phyloP scores from a whole-genome alignment of 2,888 invertebrate species.

The Hydrotaea diabolus region DNA sequence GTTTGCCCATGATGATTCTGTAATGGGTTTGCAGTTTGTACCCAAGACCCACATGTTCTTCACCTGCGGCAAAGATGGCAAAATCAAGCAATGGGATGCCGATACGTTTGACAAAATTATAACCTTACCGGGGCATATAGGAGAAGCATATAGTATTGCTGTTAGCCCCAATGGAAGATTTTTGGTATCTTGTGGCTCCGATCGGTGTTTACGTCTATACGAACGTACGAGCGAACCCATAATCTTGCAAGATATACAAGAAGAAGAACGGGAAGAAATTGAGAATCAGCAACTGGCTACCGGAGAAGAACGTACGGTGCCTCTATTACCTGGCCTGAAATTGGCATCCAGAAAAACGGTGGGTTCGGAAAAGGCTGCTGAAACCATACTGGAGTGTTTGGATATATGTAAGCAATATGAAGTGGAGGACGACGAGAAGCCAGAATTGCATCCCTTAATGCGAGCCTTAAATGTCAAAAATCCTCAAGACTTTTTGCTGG shows the following conservation, averaged over 20 bases:
- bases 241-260: slow-evolving; percentile 95
- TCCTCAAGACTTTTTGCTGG: slow-evolving; percentile 90
- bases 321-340: slow-evolving; percentile 87
- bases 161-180: slow-evolving; percentile 91
- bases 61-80: slow-evolving; percentile 95
- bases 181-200: slow-evolving; percentile 91
- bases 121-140: slow-evolving; percentile 91
- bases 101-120: slow-evolving; percentile 94
- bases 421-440: slow-evolving; percentile 73
- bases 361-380: slow-evolving; percentile 84
- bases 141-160: slow-evolving; percentile 88
- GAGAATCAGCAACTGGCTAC: slow-evolving; percentile 86
- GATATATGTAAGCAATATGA: slow-evolving; percentile 86
- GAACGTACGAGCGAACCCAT: slow-evolving; percentile 93
- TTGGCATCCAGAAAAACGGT: slow-evolving; percentile 90
- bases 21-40: slow-evolving; percentile 93
- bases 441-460: slow-evolving; percentile 89
- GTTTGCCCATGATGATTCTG: slow-evolving; percentile 97
- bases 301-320: slow-evolving; percentile 86
- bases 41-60: slow-evolving; percentile 96
- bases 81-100: slow-evolving; percentile 98
- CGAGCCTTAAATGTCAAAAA: slow-evolving; percentile 88
- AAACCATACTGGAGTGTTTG: slow-evolving; percentile 94
- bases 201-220: slow-evolving; percentile 92
- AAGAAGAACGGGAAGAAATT: slow-evolving; percentile 90